Evolutionary conservation across 2,797 vertebrate species (phyloP).

Genomic region (Trichosurus vulpecula): DNA sequence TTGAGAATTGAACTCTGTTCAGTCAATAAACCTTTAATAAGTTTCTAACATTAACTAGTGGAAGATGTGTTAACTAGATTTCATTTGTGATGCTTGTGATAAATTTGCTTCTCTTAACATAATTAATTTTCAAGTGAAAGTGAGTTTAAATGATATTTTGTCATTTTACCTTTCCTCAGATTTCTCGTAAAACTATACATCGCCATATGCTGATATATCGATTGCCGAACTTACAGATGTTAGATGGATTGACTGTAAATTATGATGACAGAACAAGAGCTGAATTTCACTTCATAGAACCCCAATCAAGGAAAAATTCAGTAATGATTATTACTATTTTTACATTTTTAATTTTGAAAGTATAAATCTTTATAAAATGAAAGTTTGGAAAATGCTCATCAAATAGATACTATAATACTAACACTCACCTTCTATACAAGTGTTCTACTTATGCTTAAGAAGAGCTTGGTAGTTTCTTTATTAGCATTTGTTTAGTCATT

Average conservation of each 20-base stretch:
- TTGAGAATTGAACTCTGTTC: constrained; percentile 12
- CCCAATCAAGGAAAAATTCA: constrained; percentile 82
- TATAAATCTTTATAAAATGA: constrained; percentile 36
- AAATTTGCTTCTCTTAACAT: constrained; percentile 30
- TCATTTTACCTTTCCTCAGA: constrained; percentile 79
- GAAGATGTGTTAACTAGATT: not conserved
- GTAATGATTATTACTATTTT: constrained; percentile 65
- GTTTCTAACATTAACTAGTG: not conserved
- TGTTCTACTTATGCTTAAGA: constrained; percentile 29
- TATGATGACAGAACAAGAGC: constrained; percentile 88
- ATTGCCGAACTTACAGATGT: constrained; percentile 87
- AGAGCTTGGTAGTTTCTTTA: constrained; percentile 30
- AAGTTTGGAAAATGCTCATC: not conserved
- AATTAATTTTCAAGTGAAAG: constrained; percentile 49
- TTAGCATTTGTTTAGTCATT: constrained; percentile 49
- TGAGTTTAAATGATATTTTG: constrained; percentile 10
- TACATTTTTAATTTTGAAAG: constrained; percentile 37
- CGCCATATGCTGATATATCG: constrained; percentile 85
- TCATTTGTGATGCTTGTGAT: constrained; percentile 34
- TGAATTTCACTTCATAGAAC: constrained; percentile 86
- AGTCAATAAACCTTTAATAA: constrained; percentile 18
- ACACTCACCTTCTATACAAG: constrained; percentile 13
- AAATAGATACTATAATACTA: not conserved
- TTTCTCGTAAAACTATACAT: constrained; percentile 86
- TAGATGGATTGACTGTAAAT: constrained; percentile 88